Evolutionary conservation across 2,888 invertebrate species (phyloP).

Genomic region (Chironomus tentans): DNA sequence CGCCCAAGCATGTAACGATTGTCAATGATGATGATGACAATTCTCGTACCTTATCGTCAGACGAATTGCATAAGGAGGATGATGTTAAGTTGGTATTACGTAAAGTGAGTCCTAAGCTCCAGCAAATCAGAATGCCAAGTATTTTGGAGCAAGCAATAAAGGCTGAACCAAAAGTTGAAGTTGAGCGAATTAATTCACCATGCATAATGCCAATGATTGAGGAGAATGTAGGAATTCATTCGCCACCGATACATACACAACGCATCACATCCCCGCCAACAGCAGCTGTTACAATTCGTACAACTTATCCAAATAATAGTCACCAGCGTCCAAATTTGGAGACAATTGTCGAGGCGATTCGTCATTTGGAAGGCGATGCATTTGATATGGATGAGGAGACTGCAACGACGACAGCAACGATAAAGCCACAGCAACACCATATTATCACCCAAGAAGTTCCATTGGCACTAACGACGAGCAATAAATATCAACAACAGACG

Average conservation of each 20-base stretch:
- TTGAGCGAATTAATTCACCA: slow-evolving; percentile 54
- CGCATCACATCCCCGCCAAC: neutral
- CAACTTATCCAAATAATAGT: slow-evolving; percentile 40
- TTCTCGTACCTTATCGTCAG: slow-evolving; percentile 28
- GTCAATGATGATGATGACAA: slow-evolving; percentile 30
- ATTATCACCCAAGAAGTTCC: slow-evolving; percentile 37
- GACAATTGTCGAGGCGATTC: slow-evolving; percentile 96
- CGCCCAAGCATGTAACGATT: slow-evolving; percentile 23
- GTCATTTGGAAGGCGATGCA: slow-evolving; percentile 92
- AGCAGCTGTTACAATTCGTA: neutral
- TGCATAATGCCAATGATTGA: slow-evolving; percentile 16
- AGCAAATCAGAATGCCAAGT: slow-evolving; percentile 33
- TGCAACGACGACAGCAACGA: slow-evolving; percentile 33
- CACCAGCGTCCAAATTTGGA: slow-evolving; percentile 85
- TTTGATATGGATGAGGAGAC: slow-evolving; percentile 52
- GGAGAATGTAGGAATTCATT: neutral
- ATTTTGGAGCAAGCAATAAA: slow-evolving; percentile 80
- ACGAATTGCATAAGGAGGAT: slow-evolving; percentile 25
- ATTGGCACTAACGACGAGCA: slow-evolving; percentile 36
- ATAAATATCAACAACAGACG: slow-evolving; percentile 27
- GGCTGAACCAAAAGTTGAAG: slow-evolving; percentile 77
- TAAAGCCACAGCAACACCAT: slow-evolving; percentile 28
- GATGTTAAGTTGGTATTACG: slow-evolving; percentile 11
- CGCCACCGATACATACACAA: neutral
- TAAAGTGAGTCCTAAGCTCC: slow-evolving; percentile 20